phyloP scores from a whole-genome alignment of 2,888 invertebrate species.

The Criorhina ranunculi region DNA sequence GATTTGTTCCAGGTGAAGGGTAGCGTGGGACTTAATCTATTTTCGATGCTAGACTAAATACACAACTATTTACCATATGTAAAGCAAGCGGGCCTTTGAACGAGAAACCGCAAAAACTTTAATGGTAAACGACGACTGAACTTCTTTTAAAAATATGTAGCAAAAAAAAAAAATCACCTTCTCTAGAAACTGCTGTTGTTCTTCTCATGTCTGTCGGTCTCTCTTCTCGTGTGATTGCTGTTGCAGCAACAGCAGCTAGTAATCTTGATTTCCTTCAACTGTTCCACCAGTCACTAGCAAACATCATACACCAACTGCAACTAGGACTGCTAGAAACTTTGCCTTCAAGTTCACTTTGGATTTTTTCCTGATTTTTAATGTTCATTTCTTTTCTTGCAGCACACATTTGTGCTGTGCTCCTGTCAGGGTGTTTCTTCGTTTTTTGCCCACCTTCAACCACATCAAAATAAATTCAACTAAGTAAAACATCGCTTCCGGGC shows the following conservation, averaged over 20 bases:
- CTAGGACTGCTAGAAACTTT: conserved; percentile 61
- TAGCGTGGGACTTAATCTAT: too few relatives aligned
- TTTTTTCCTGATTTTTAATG: conserved; percentile 53
- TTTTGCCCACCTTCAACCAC: conserved; percentile 70
- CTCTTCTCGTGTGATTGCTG: conserved; percentile 47
- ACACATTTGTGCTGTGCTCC: conserved; percentile 60
- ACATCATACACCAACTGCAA: conserved; percentile 60
- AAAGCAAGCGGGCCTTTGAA: conserved; percentile 34
- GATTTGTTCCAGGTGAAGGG: background rate
- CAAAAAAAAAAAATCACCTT: conserved; percentile 6
- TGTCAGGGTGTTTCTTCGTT: conserved; percentile 59
- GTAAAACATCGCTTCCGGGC: conserved; percentile 73
- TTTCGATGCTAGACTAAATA: too few relatives aligned
- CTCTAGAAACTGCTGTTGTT: conserved; percentile 37
- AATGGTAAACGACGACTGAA: conserved; percentile 24
- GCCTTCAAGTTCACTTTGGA: conserved; percentile 57
- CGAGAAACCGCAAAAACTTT: conserved; percentile 41
- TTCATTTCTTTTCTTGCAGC: conserved; percentile 43
- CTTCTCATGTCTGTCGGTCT: conserved; percentile 60
- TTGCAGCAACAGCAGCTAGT: conserved; percentile 49
- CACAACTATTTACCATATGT: conserved; percentile 1
- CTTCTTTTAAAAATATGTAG: conserved; percentile 25
- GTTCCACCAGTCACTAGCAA: conserved; percentile 62
- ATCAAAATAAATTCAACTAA: conserved; percentile 74
- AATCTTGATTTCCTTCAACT: conserved; percentile 64